These are phyloP conservation scores for Hippocampus kuda DNA, from an alignment of 2,797 vertebrate species.

Conservation along the genomic window DNA sequence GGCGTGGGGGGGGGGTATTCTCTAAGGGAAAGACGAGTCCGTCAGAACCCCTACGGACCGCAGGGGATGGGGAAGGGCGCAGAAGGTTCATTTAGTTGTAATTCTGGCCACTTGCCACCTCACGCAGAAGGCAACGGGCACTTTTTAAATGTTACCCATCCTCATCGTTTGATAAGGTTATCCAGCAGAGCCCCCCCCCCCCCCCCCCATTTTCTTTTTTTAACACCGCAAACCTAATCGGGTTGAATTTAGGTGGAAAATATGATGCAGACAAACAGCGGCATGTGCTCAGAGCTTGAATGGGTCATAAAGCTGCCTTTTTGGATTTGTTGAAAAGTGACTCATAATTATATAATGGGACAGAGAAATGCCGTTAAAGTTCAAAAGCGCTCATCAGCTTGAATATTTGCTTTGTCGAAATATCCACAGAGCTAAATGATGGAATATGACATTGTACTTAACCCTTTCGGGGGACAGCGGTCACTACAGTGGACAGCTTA, in stretches of 20 bases:
- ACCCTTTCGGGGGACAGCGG: too few species aligned
- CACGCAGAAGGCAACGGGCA: conserved; percentile 8
- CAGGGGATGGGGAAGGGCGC: conserved; percentile 14
- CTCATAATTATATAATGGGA: not conserved
- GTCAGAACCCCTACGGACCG: conserved; percentile 34
- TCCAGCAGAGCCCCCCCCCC: not conserved
- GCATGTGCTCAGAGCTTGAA: not conserved
- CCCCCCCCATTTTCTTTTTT: not conserved
- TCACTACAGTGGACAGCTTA: too few species aligned
- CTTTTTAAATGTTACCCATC: conserved; percentile 15
- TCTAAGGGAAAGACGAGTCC: conserved; percentile 31
- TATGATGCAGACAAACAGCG: not conserved
- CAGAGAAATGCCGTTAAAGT: not conserved
- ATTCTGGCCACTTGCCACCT: conserved; percentile 29
- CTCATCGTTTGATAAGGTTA: not conserved
- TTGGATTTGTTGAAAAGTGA: not conserved
- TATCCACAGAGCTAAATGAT: not conserved
- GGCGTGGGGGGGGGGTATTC: conserved; percentile 42
- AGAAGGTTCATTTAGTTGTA: conserved; percentile 21
- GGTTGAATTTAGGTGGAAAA: not conserved
- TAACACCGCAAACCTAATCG: not conserved
- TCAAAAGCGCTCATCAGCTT: not conserved
- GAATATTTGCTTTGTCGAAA: not conserved
- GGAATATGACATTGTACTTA: not conserved
- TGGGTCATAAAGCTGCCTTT: not conserved